A percentile compares a stretch with the other conserved stretches of the same genome.
Evolutionary conservation across 2,113 vertebrate genomes (phyloP).

Genomic region (Periophthalmus modestus): DNA sequence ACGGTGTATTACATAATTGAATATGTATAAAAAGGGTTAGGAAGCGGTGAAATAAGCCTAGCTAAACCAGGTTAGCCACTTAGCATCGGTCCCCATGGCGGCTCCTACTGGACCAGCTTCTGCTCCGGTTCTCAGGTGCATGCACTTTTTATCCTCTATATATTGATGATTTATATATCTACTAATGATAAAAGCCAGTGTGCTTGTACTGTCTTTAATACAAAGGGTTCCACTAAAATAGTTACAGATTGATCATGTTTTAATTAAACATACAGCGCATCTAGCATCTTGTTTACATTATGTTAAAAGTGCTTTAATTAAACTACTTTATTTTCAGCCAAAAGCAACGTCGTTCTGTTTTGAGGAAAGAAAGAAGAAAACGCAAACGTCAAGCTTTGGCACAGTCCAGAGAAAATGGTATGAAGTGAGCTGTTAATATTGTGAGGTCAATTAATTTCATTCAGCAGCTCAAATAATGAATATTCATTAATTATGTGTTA

Average conservation of each 20-base stretch:
- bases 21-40: not conserved
- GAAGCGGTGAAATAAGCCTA: not conserved
- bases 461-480: not conserved
- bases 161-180: not conserved
- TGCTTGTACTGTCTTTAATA: not conserved
- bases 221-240: too few relatives aligned
- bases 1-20: not conserved
- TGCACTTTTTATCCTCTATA: not conserved
- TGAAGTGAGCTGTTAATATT: not conserved
- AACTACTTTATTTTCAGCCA: slow-evolving; percentile 74
- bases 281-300: not conserved
- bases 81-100: slow-evolving; percentile 48
- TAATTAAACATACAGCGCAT: not conserved
- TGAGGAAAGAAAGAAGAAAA: slow-evolving; percentile 89
- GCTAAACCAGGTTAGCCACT: not conserved
- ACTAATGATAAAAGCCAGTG: not conserved
- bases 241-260: not conserved
- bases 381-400: slow-evolving; percentile 89
- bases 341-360: slow-evolving; percentile 81
- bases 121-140: slow-evolving; percentile 48
- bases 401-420: slow-evolving; percentile 82
- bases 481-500: not conserved
- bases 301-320: not conserved
- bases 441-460: not conserved
- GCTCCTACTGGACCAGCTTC: slow-evolving; percentile 19